A percentile compares a stretch with the other conserved stretches of the same genome.
phyloP scores from a whole-genome alignment of 2,888 invertebrate species.

The Leucoma salicis region DNA sequence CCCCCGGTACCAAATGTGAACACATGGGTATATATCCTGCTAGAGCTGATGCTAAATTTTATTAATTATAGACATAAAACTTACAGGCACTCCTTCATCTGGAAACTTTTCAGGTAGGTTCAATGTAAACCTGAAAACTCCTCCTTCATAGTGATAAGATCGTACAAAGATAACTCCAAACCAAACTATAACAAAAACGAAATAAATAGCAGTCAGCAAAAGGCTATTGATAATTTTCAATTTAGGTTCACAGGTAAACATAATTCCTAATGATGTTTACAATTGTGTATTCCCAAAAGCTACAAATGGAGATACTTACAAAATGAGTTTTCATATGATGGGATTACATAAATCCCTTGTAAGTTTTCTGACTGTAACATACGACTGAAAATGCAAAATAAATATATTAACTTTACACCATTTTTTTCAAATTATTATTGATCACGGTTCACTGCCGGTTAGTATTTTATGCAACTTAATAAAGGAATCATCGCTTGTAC shows the following conservation, averaged over 20 bases:
- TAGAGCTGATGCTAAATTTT: too few species aligned
- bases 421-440: background rate
- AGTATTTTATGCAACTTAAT: too few species aligned
- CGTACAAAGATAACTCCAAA: slow-evolving; percentile 95
- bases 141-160: slow-evolving; percentile 93
- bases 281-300: too few species aligned
- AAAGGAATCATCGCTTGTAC: too few species aligned
- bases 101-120: slow-evolving; percentile 94
- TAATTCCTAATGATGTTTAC: too few species aligned
- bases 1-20: too few species aligned
- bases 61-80: too few species aligned
- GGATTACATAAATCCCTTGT: slow-evolving; percentile 95
- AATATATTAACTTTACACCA: background rate
- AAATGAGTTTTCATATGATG: slow-evolving; percentile 91
- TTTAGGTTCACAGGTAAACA: too few species aligned
- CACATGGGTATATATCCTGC: too few species aligned
- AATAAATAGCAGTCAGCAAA: too few species aligned
- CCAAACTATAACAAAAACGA: slow-evolving; percentile 89
- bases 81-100: slow-evolving; percentile 91
- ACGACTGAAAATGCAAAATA: slow-evolving; percentile 81
- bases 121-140: slow-evolving; percentile 94
- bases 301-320: slow-evolving; percentile 87
- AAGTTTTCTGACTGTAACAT: slow-evolving; percentile 92
- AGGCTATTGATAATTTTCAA: too few species aligned
- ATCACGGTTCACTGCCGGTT: too few species aligned